Evolutionary conservation across 2,888 invertebrate genomes (phyloP), one percentile per base, ranked within the genome.

Genomic region (Podabrus alpinus): DNA sequence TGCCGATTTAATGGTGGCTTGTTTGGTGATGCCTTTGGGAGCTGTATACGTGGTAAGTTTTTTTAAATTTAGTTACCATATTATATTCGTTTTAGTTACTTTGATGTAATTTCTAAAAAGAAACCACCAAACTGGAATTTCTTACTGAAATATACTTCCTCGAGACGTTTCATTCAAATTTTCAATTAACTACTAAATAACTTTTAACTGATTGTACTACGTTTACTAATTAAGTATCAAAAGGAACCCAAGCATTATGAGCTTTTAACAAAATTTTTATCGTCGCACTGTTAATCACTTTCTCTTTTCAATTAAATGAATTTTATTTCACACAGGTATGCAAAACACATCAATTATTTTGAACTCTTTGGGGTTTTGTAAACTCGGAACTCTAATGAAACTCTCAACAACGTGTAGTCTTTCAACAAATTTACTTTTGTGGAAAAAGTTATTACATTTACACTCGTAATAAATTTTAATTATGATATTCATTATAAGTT

Each of bases 1-100:
- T 70, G 98, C 99, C 11, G 99, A 99, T 88, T 91, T 99, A 74
- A 94, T 98, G 93, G 98, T 99, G 78, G 97, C 97, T 61, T 96
- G 97, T 84, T 91, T 98, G 71, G 98, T 97, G 75, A 97, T 97
- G 96, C 97, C 96, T 9, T 88, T 95, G 72, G 95, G 96, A 81
- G 96, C 97, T 77, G 95, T 97, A 80, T 96, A 97, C 87, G 96
- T 96, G 93, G 96, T 96, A 87, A 91, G 90, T 86, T 80, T 68
- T 71, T 60, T 70, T 45, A 45, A n/a, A 13, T 1, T n/a, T 29
- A 29, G 5, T 45, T 45, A 45, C 45, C 45, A 45, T 45, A 45
- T n/a, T 45, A 45, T n/a, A 45, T n/a, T 45, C n/a, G 29, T n/a
- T 45, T 5, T 3, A n/a, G n/a, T n/a, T n/a, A n/a, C 13, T 29